These are phyloP conservation scores for Achroia grisella DNA, from an alignment of 1,140 invertebrate species.

Conservation along the genomic window DNA sequence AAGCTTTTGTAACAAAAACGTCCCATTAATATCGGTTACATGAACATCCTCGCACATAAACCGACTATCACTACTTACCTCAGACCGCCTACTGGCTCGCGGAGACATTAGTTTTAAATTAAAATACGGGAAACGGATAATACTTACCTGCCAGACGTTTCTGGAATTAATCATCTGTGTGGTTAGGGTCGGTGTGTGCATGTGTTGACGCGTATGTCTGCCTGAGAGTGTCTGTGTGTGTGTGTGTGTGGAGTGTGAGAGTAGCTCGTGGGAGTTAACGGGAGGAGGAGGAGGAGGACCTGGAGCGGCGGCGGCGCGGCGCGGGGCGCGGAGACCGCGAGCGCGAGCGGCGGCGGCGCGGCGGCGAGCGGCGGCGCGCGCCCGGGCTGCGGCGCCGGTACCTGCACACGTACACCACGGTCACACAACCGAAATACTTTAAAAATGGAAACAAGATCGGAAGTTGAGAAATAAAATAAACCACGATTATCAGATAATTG, in stretches of 20 bases:
- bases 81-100: too few species aligned
- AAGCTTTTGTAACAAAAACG: conserved; percentile 62
- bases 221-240: not conserved
- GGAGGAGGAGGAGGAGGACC: conserved; percentile 86
- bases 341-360: conserved; percentile 74
- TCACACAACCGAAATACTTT: not conserved
- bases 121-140: conserved; percentile 12
- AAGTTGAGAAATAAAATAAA: too few species aligned
- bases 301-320: conserved; percentile 83
- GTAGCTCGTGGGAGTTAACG: conserved; percentile 70
- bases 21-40: conserved; percentile 21
- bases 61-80: too few species aligned
- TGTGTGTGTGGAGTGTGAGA: conserved; percentile 15
- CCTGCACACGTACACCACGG: conserved; percentile 31
- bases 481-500: too few species aligned
- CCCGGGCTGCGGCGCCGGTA: conserved; percentile 78
- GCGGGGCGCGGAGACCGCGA: conserved; percentile 78
- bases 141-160: conserved; percentile 38
- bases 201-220: conserved; percentile 4
- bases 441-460: too few species aligned
- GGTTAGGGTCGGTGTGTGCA: conserved; percentile 5
- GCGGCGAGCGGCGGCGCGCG: conserved; percentile 68
- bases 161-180: conserved; percentile 22
- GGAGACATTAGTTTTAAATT: not conserved
- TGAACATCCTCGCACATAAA: too few species aligned